Percentiles rank a stretch among this genome's conserved stretches.
phyloP scores from a whole-genome alignment of 2,113 vertebrate genomes.

The Carassius auratus region DNA sequence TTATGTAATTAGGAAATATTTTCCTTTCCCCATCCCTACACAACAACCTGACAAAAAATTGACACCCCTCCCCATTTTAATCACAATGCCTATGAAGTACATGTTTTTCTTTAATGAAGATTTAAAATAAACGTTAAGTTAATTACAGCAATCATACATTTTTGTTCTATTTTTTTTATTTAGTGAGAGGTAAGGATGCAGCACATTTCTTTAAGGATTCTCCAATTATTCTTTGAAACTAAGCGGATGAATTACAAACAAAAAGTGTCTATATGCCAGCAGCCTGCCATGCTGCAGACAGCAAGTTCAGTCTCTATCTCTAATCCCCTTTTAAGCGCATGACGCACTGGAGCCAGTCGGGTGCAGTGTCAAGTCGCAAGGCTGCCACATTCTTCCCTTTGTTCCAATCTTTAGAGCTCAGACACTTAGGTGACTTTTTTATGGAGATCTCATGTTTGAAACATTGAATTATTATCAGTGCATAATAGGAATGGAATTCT shows the following conservation, averaged over 20 bases:
- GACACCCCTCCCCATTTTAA: neutral
- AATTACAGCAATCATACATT: neutral
- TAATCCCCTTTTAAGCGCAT: constrained; percentile 41
- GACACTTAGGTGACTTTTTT: constrained; percentile 35
- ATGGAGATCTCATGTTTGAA: constrained; percentile 45
- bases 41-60: neutral
- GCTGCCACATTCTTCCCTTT: constrained; percentile 46
- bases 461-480: constrained; percentile 49
- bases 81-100: neutral
- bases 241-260: constrained; percentile 29
- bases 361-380: constrained; percentile 18
- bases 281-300: constrained; percentile 22
- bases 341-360: constrained; percentile 31
- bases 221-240: constrained; percentile 22
- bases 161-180: neutral
- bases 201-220: neutral
- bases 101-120: neutral
- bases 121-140: too few species aligned
- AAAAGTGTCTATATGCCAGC: constrained; percentile 9
- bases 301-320: constrained; percentile 25
- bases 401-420: constrained; percentile 39
- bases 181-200: neutral
- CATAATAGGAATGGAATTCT: constrained; percentile 26
- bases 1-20: neutral
- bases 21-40: neutral